Conservation (phyloP, 2,888 invertebrate genomes). For the Lithophane leautieri region DNA sequence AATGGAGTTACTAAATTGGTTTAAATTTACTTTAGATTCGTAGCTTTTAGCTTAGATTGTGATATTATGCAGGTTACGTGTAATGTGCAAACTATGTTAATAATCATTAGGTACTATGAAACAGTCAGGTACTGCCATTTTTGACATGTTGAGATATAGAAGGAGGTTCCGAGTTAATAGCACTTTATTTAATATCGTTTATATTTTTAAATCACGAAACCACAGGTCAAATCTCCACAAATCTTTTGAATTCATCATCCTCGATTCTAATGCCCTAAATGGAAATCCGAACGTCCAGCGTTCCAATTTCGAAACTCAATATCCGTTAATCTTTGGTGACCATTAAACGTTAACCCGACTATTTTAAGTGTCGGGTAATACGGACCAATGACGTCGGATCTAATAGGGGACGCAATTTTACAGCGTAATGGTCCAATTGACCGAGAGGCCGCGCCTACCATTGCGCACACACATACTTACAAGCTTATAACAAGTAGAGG, state of each 20-base stretch:
- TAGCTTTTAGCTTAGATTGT: background rate
- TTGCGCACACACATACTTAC: slow-evolving; percentile 25
- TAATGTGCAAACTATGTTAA: too few relatives aligned
- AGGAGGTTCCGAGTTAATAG: background rate
- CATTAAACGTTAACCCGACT: slow-evolving; percentile 50
- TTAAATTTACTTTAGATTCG: background rate
- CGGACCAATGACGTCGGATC: slow-evolving; percentile 43
- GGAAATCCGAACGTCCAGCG: slow-evolving; percentile 24
- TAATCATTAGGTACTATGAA: too few relatives aligned
- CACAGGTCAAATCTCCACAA: too few relatives aligned
- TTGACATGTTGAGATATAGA: too few relatives aligned
- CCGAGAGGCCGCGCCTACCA: slow-evolving; percentile 43
- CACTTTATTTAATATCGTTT: background rate
- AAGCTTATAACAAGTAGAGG: slow-evolving; percentile 2
- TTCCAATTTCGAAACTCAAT: slow-evolving; percentile 45
- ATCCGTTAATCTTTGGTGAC: slow-evolving; percentile 39
- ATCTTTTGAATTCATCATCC: background rate
- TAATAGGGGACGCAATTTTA: slow-evolving; percentile 65
- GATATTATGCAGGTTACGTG: background rate
- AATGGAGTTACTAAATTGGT: slow-evolving; percentile 1
- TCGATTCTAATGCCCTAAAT: background rate
- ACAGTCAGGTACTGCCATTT: too few relatives aligned
- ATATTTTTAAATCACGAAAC: too few relatives aligned
- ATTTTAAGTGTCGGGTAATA: slow-evolving; percentile 47
- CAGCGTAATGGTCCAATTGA: slow-evolving; percentile 67